phyloP scores from a whole-genome alignment of 2,888 invertebrate genomes.

The Petrolisthes cinctipes region DNA sequence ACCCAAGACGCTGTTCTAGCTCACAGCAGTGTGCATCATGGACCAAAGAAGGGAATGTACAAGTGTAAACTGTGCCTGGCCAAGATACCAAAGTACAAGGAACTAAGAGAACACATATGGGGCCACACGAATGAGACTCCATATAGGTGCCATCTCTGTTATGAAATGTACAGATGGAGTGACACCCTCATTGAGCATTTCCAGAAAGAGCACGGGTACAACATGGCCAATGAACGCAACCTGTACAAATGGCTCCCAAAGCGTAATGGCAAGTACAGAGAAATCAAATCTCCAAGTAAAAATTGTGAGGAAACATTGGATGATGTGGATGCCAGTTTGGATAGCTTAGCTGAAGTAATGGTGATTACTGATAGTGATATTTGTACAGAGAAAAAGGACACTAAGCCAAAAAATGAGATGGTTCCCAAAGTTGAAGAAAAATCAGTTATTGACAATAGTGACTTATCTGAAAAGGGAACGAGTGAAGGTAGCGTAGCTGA shows the following conservation, averaged over 20 bases:
- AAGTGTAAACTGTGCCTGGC: conserved; percentile 50
- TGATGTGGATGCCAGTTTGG: conserved; percentile 38
- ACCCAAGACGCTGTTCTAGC: conserved; percentile 47
- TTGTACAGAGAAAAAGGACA: conserved; percentile 16
- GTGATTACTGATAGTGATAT: conserved; percentile 41
- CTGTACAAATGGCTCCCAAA: conserved; percentile 49
- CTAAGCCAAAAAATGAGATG: neutral
- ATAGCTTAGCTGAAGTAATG: conserved; percentile 53
- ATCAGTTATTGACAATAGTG: neutral
- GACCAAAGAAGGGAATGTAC: conserved; percentile 57
- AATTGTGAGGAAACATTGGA: conserved; percentile 45
- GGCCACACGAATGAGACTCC: conserved; percentile 55
- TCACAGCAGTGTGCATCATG: conserved; percentile 57
- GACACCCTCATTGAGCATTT: conserved; percentile 46
- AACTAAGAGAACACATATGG: conserved; percentile 54
- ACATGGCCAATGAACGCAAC: conserved; percentile 32
- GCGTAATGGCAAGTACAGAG: conserved; percentile 46
- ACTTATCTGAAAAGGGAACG: neutral
- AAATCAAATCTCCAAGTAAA: conserved; percentile 24
- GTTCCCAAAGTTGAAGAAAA: neutral
- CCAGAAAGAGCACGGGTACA: conserved; percentile 11
- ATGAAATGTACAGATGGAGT: conserved; percentile 31
- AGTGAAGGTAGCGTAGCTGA: too few relatives aligned
- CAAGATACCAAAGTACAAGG: conserved; percentile 38
- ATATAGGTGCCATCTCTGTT: conserved; percentile 50